These are phyloP conservation scores for Thereuonema tuberculata DNA, from an alignment of 1,140 invertebrate genomes.

Conservation along the genomic window DNA sequence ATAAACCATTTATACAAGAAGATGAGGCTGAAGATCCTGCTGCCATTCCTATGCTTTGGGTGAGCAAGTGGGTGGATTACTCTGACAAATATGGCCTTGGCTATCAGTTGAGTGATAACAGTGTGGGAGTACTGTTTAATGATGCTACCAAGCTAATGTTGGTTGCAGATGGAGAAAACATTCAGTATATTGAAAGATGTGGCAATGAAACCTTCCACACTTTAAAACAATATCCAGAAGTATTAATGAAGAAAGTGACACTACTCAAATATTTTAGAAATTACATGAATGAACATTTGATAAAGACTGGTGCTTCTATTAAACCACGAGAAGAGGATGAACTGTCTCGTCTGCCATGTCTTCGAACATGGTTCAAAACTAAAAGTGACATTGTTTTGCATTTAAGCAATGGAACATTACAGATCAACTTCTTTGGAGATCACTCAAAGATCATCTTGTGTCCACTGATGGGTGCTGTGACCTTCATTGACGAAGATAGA, in stretches of 20 bases:
- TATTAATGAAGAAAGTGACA: constrained; percentile 92
- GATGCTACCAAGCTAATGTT: constrained; percentile 45
- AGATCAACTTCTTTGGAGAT: constrained; percentile 94
- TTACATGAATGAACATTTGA: constrained; percentile 95
- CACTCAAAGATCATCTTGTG: constrained; percentile 97
- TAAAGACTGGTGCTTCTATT: constrained; percentile 79
- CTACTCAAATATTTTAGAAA: constrained; percentile 88
- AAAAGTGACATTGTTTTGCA: constrained; percentile 90
- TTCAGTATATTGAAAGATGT: constrained; percentile 91
- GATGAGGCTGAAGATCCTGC: constrained; percentile 90
- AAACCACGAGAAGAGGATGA: constrained; percentile 67
- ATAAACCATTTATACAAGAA: constrained; percentile 27
- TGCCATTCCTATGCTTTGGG: constrained; percentile 85
- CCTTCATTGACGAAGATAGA: constrained; percentile 81
- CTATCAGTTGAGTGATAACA: constrained; percentile 50
- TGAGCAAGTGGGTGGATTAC: constrained; percentile 59
- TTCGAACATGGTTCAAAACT: constrained; percentile 92
- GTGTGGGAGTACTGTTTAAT: constrained; percentile 49
- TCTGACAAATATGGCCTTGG: constrained; percentile 54
- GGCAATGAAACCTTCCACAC: constrained; percentile 81
- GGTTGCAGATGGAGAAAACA: constrained; percentile 48
- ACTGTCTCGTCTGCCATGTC: constrained; percentile 77
- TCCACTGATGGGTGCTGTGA: constrained; percentile 90
- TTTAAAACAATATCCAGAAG: constrained; percentile 55
- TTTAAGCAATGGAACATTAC: constrained; percentile 91